These are phyloP conservation scores for Lucilia sericata DNA, from an alignment of 1,140 invertebrate genomes.

Conservation along the genomic window DNA sequence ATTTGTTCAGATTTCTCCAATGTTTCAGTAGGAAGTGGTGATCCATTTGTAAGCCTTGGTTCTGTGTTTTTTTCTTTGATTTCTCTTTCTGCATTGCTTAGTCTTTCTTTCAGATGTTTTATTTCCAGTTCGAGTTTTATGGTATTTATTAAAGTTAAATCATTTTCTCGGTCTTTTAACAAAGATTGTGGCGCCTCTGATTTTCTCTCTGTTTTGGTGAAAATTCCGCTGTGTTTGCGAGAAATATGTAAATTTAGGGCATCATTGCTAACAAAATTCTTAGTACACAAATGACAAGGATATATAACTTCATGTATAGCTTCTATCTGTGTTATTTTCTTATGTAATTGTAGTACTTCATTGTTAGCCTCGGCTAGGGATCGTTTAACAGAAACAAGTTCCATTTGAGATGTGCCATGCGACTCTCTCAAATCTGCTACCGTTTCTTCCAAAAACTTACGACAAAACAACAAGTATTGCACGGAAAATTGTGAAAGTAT, in stretches of 20 bases:
- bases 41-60: background rate
- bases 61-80: conserved; percentile 55
- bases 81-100: conserved; percentile 61
- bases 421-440: conserved; percentile 56
- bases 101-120: conserved; percentile 64
- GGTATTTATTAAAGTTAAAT: conserved; percentile 62
- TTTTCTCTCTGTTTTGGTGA: background rate
- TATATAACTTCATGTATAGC: conserved; percentile 62
- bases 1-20: conserved; percentile 11
- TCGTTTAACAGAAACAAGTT: conserved; percentile 55
- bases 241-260: conserved; percentile 62
- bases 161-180: conserved; percentile 55
- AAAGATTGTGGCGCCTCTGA: background rate
- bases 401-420: conserved; percentile 53
- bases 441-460: conserved; percentile 61
- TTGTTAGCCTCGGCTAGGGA: conserved; percentile 56
- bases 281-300: conserved; percentile 64
- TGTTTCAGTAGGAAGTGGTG: background rate
- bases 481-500: conserved; percentile 63
- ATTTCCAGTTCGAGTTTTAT: conserved; percentile 67
- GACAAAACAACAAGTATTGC: conserved; percentile 64
- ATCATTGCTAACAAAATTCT: conserved; percentile 66
- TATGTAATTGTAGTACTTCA: conserved; percentile 62
- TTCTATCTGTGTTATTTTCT: conserved; percentile 62
- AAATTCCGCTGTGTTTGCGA: conserved; percentile 55